phyloP scores from a whole-genome alignment of 2,113 vertebrate species.

The Melanostigma gelatinosum region DNA sequence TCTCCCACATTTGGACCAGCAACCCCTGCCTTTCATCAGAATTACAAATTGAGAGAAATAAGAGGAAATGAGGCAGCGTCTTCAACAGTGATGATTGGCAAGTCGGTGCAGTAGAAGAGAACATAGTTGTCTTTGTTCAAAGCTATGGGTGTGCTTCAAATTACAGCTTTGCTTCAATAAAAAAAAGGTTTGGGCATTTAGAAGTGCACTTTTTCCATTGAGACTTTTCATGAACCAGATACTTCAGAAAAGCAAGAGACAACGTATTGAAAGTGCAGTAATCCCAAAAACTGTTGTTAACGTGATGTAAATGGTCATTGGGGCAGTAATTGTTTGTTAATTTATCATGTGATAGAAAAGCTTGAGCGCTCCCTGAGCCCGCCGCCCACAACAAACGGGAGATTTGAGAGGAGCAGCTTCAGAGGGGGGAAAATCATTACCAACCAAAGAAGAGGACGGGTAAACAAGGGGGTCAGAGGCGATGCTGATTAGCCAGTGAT shows the following conservation, averaged over 20 bases:
- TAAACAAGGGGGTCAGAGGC: constrained; percentile 65
- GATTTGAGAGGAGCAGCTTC: constrained; percentile 54
- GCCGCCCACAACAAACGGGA: constrained; percentile 64
- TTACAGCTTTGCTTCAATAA: constrained; percentile 47
- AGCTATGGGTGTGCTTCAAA: constrained; percentile 63
- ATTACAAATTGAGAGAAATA: constrained; percentile 61
- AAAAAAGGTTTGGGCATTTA: constrained; percentile 29
- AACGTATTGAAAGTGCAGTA: constrained; percentile 4
- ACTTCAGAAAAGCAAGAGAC: not conserved
- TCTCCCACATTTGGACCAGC: constrained; percentile 61
- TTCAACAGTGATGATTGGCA: constrained; percentile 58
- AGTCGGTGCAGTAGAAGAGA: constrained; percentile 44
- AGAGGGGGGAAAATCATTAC: constrained; percentile 64
- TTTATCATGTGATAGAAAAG: constrained; percentile 78
- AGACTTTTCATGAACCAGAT: constrained; percentile 34
- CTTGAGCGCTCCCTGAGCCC: constrained; percentile 15
- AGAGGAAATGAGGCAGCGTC: constrained; percentile 66
- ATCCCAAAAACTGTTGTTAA: constrained; percentile 50
- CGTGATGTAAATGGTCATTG: constrained; percentile 76
- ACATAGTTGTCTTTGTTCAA: constrained; percentile 77
- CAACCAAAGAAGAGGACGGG: constrained; percentile 30
- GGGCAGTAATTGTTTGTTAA: constrained; percentile 85
- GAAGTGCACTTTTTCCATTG: constrained; percentile 20
- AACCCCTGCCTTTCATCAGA: constrained; percentile 58
- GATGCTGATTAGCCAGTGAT: constrained; percentile 49